Conservation (phyloP, 2,888 invertebrate species). For the Eremobia ochroleuca region DNA sequence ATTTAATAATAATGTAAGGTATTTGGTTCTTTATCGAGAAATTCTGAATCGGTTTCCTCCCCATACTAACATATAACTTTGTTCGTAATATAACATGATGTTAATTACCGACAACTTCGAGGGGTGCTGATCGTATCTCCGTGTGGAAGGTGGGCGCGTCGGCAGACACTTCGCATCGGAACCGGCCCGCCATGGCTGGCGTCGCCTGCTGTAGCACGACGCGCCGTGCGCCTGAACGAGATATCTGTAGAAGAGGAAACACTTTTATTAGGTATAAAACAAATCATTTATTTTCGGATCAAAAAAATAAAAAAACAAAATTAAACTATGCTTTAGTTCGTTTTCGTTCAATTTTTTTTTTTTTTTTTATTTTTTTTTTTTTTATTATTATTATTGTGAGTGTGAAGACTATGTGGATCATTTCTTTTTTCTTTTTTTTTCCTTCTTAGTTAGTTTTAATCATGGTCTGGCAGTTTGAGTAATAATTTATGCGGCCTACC, state of each 20-base stretch:
- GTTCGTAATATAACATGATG: constrained; percentile 5
- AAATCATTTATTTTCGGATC: neutral
- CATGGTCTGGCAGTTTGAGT: too few species aligned
- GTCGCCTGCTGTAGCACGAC: constrained; percentile 94
- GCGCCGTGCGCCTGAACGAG: constrained; percentile 92
- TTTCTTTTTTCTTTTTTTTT: too few species aligned
- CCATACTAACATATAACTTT: constrained; percentile 2
- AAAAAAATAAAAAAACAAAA: too few species aligned
- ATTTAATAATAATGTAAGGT: too few species aligned
- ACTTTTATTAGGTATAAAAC: neutral
- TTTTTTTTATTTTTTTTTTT: too few species aligned
- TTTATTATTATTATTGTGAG: too few species aligned
- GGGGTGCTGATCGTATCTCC: constrained; percentile 92
- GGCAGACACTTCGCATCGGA: constrained; percentile 94
- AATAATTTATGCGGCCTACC: too few species aligned
- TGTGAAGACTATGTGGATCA: too few species aligned
- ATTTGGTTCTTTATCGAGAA: neutral
- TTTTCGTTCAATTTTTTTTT: too few species aligned
- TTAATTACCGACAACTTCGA: constrained; percentile 94
- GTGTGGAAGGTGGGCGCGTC: constrained; percentile 94
- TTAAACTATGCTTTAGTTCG: neutral
- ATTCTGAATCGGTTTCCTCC: neutral
- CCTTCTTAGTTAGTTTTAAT: too few species aligned
- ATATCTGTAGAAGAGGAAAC: constrained; percentile 78
- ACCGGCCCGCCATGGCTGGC: constrained; percentile 93